These are phyloP conservation scores for Drosophila sp. DNA, from an alignment of 1,140 invertebrate species.

Conservation along the genomic window DNA sequence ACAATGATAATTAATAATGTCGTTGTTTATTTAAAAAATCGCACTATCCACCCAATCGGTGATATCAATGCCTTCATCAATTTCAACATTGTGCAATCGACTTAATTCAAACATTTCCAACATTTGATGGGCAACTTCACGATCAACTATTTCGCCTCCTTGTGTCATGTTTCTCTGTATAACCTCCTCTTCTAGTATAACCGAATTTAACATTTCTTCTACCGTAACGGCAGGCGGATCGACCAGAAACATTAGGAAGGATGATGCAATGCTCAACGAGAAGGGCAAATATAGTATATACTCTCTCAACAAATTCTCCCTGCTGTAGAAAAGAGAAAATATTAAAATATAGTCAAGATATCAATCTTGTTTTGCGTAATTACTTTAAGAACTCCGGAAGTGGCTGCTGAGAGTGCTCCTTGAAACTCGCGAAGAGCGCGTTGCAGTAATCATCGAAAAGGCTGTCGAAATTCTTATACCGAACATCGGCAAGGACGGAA, in stretches of 20 bases:
- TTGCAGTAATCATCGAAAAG: conserved; percentile 73
- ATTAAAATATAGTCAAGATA: background rate
- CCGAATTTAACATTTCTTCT: conserved; percentile 47
- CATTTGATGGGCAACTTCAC: conserved; percentile 70
- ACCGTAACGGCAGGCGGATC: conserved; percentile 34
- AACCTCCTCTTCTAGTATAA: conserved; percentile 40
- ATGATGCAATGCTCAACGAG: conserved; percentile 43
- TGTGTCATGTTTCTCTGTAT: conserved; percentile 31
- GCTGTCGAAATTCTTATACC: conserved; percentile 60
- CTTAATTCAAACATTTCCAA: conserved; percentile 71
- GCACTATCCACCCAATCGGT: conserved; percentile 9
- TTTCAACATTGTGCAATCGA: conserved; percentile 48
- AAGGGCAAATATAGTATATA: conserved; percentile 73
- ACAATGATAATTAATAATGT: background rate
- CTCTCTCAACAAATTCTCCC: conserved; percentile 62
- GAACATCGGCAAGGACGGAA: conserved; percentile 64
- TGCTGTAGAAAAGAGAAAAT: conserved; percentile 38
- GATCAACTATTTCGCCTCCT: conserved; percentile 70
- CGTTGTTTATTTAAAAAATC: conserved; percentile 1
- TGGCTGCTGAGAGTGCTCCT: conserved; percentile 20
- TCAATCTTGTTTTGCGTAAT: background rate
- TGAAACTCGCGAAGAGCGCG: conserved; percentile 54
- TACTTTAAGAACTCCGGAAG: conserved; percentile 72
- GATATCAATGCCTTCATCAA: conserved; percentile 65
- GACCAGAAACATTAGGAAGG: conserved; percentile 60